Evolutionary conservation across 2,888 invertebrate genomes (phyloP), one percentile per base, ranked within the genome.

Genomic region (Rhimphoctona megacephalus): DNA sequence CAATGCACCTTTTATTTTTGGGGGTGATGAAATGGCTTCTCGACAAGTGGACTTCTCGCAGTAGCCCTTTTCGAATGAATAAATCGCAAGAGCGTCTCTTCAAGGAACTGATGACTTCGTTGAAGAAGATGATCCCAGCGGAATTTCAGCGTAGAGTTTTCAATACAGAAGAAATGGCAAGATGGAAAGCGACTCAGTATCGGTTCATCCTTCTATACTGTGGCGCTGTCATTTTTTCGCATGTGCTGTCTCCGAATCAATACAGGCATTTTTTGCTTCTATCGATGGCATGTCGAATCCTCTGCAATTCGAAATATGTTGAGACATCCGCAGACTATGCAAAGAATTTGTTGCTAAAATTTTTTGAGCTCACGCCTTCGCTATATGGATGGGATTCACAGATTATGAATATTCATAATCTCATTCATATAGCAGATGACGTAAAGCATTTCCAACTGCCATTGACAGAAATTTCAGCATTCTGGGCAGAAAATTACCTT

Each of bases 171-270:
- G 73, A 86, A 25, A 11, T 85, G 6, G 39, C 67, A 5, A 74
- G 85, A 52, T 89, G 87, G 87, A 87, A 89, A 81, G 87, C 89
- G 14, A 89, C 87, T 25, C 89, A 88, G 22, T 86, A 79, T 30
- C 25, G 86, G 43, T 89, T 88, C 64, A 54, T 89, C 19, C 64
- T 89, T 1, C 25, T 85, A 11, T 88, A 88, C 36, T 39, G 49
- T 22, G 89, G 87, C 5, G 61, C 76, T 25, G 39, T 89, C 3
- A 49, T 86, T 33, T 61, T 86, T 8, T 49, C 30, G 30, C 14
- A 76, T 17, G 72, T 86, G 9, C 30, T 87, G 25, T 25, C 74
- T 1, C 30, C 49, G 25, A 36, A 74, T 6, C 33, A 49, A 14
- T 87, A 86, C 73, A 78, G 72, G 14, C 88, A 89, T 43, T 85